Conservation (phyloP, 2,888 invertebrate species). For the Meganola albula region DNA sequence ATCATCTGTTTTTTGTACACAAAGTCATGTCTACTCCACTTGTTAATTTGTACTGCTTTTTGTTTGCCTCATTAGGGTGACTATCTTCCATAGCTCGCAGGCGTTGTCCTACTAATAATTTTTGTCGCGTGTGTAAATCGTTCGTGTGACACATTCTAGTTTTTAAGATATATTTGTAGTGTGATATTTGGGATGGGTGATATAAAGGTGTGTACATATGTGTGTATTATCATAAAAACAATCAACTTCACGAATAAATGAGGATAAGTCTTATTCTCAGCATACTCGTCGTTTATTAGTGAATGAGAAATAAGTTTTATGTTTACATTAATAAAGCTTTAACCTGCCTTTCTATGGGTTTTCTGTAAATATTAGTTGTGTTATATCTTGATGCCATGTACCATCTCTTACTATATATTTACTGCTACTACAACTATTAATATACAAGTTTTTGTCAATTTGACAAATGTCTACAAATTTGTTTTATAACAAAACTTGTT, state of each 20-base stretch:
- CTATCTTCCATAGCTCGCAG: too few relatives aligned
- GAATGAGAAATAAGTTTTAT: constrained; percentile 19
- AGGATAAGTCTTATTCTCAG: too few relatives aligned
- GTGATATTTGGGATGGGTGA: constrained; percentile 45
- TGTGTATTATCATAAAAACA: constrained; percentile 14
- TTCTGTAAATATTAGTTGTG: constrained; percentile 62
- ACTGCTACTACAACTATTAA: constrained; percentile 27
- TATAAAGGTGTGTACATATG: constrained; percentile 23
- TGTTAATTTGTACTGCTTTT: too few relatives aligned
- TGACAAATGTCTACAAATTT: constrained; percentile 23
- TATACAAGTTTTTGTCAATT: constrained; percentile 16
- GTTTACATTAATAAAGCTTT: constrained; percentile 49
- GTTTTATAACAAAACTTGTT: constrained; percentile 22
- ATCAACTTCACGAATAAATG: too few relatives aligned
- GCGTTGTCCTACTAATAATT: too few relatives aligned
- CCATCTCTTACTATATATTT: constrained; percentile 27
- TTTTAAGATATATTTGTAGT: constrained; percentile 25
- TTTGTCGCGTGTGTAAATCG: too few relatives aligned
- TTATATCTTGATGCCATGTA: constrained; percentile 65
- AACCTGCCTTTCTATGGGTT: constrained; percentile 47
- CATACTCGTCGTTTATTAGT: constrained; percentile 1
- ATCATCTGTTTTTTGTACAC: too few relatives aligned
- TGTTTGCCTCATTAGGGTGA: too few relatives aligned
- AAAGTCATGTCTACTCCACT: too few relatives aligned
- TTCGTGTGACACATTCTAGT: constrained; percentile 2